Conservation (phyloP, 2,113 vertebrate genomes). For the Brachypteracias leptosomus region DNA sequence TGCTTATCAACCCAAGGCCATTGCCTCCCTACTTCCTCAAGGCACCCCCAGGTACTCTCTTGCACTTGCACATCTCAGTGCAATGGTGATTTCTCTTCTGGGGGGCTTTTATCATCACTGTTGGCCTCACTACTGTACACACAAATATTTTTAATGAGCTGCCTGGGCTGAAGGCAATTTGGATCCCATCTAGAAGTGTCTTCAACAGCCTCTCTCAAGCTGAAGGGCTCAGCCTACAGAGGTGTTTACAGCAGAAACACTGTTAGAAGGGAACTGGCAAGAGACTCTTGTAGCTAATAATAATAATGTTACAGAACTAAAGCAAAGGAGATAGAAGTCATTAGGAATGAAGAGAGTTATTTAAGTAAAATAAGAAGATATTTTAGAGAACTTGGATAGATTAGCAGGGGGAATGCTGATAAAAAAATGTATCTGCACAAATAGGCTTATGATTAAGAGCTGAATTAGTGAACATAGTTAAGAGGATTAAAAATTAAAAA, state of each 20-base stretch:
- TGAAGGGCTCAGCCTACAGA: background rate
- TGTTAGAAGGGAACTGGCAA: background rate
- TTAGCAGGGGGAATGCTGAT: background rate
- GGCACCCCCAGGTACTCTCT: background rate
- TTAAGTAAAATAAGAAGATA: slow-evolving; percentile 4
- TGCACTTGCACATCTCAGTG: fast-evolving
- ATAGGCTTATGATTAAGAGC: slow-evolving; percentile 23
- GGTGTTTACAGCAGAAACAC: background rate
- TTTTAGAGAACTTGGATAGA: slow-evolving; percentile 9
- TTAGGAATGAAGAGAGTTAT: slow-evolving; percentile 1
- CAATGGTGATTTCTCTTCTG: background rate
- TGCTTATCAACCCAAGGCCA: fast-evolving
- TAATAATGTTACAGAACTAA: background rate
- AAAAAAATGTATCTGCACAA: background rate
- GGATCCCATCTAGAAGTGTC: background rate
- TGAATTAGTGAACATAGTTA: slow-evolving; percentile 31
- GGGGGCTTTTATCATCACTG: fast-evolving
- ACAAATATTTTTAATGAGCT: background rate
- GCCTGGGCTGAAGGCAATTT: background rate
- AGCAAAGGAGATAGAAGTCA: slow-evolving; percentile 1
- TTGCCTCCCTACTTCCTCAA: background rate
- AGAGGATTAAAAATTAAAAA: slow-evolving; percentile 48
- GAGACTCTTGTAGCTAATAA: slow-evolving; percentile 6
- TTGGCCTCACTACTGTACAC: background rate
- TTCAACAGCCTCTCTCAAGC: background rate